Percentiles rank a stretch among this genome's conserved stretches.
Conservation (phyloP, 2,113 vertebrate genomes). For the Naja naja region DNA sequence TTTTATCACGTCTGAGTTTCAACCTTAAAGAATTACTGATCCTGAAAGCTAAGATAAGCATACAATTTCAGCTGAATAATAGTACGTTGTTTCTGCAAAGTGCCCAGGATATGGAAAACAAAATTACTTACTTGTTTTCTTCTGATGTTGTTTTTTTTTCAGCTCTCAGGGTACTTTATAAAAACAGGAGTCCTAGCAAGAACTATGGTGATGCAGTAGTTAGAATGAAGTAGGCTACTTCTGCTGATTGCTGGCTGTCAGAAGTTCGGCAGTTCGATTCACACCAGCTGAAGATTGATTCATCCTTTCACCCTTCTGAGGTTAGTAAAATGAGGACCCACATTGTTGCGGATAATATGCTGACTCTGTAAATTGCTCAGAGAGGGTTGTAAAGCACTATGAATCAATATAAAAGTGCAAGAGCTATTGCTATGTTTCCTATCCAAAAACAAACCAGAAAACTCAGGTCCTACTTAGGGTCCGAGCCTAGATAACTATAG, state of each 20-base stretch:
- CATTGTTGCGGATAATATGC: no score
- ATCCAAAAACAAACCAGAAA: not conserved
- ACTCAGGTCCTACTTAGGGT: not conserved
- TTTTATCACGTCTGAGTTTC: not conserved
- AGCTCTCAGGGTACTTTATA: not conserved
- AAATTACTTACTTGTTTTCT: not conserved
- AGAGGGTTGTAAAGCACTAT: no score
- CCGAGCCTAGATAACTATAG: not conserved
- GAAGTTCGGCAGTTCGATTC: no score
- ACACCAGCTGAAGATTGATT: no score
- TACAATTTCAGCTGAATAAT: not conserved
- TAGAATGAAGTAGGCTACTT: no score
- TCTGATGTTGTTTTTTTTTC: not conserved
- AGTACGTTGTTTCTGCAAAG: not conserved
- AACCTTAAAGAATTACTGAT: not conserved
- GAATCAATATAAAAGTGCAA: no score
- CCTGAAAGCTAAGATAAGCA: slow-evolving; percentile 8
- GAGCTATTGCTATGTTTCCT: not conserved
- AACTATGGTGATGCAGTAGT: no score
- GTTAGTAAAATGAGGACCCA: no score
- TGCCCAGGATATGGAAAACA: not conserved
- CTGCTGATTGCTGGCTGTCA: no score
- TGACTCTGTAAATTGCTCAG: no score
- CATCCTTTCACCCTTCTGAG: no score
- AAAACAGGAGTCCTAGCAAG: not conserved